phyloP scores from a whole-genome alignment of 2,888 invertebrate genomes.

The Julus scandinavius region DNA sequence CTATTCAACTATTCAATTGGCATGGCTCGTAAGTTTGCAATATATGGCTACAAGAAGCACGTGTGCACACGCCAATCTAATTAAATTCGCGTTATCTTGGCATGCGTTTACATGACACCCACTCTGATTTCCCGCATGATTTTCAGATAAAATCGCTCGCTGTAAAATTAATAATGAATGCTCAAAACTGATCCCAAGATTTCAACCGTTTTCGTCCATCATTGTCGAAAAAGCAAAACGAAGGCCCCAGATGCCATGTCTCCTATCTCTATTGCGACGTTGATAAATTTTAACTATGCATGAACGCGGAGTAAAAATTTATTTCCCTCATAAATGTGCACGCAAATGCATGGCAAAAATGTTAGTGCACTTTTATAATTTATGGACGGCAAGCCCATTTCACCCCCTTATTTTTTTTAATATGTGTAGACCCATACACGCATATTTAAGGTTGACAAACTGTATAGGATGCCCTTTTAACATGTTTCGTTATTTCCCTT shows the following conservation, averaged over 20 bases:
- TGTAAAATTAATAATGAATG: conserved; percentile 16
- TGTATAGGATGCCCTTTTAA: not conserved
- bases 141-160: conserved; percentile 5
- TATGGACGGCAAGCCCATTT: conserved; percentile 33
- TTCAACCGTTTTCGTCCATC: conserved; percentile 12
- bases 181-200: conserved; percentile 27
- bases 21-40: not conserved
- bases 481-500: not conserved
- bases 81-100: conserved; percentile 21
- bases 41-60: not conserved
- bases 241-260: not conserved
- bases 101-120: conserved; percentile 19
- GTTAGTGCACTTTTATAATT: conserved; percentile 1
- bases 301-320: conserved; percentile 27
- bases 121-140: conserved; percentile 17
- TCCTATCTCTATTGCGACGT: conserved; percentile 26
- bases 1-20: not conserved
- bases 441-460: not conserved
- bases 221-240: not conserved
- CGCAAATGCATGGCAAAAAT: not conserved
- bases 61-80: not conserved
- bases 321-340: conserved; percentile 31
- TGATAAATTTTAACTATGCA: conserved; percentile 33
- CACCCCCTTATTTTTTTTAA: not conserved
- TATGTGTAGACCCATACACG: too few relatives aligned